Evolutionary conservation across 1,140 invertebrate species (phyloP).

Genomic region (Pseudomyrmex sp.): DNA sequence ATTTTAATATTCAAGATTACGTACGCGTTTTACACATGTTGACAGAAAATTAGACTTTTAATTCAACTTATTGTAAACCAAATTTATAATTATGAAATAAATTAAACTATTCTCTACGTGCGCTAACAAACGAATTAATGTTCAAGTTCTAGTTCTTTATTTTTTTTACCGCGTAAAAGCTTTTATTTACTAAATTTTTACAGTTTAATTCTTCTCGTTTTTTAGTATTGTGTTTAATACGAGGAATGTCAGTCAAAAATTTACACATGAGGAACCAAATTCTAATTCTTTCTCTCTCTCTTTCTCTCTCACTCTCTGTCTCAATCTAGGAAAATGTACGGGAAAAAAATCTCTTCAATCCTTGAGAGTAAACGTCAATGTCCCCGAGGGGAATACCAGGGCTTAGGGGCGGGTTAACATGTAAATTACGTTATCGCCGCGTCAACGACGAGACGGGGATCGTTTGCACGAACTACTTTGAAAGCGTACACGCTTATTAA

Average conservation of each 20-base stretch:
- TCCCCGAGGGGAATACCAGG: not conserved
- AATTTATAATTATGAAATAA: too few species aligned
- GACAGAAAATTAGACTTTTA: too few species aligned
- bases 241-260: not conserved
- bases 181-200: slow-evolving; percentile 10
- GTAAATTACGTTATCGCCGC: slow-evolving; percentile 61
- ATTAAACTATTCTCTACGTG: too few species aligned
- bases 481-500: slow-evolving; percentile 57
- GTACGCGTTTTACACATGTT: too few species aligned
- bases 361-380: slow-evolving; percentile 34
- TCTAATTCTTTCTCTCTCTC: not conserved
- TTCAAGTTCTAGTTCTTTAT: too few species aligned
- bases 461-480: slow-evolving; percentile 11
- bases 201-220: not conserved
- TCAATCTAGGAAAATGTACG: not conserved
- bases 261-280: slow-evolving; percentile 13
- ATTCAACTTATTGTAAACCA: too few species aligned
- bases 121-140: too few species aligned
- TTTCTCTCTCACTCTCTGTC: not conserved
- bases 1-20: too few species aligned
- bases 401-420: slow-evolving; percentile 35
- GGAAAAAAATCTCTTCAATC: slow-evolving; percentile 3
- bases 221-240: not conserved
- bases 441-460: slow-evolving; percentile 24
- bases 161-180: too few species aligned